These are phyloP conservation scores for Pycnomerus fuliginosus DNA, from an alignment of 2,888 invertebrate species.

Conservation along the genomic window DNA sequence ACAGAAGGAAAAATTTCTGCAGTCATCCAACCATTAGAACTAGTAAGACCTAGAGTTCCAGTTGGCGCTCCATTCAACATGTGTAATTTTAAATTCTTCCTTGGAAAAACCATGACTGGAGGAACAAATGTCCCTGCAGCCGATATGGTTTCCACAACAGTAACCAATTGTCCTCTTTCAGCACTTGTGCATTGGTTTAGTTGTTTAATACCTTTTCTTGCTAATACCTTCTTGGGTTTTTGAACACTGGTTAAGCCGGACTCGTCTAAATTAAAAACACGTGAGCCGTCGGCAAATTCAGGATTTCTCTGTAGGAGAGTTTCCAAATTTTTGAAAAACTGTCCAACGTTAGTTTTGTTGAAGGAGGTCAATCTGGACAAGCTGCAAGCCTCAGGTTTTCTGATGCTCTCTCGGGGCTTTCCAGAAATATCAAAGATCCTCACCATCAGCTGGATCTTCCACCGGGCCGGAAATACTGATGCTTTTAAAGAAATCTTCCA, in stretches of 20 bases:
- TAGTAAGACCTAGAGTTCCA: constrained; percentile 42
- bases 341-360: too few species aligned
- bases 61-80: constrained; percentile 43
- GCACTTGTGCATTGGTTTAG: constrained; percentile 41
- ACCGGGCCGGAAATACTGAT: too few species aligned
- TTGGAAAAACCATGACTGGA: constrained; percentile 44
- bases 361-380: too few species aligned
- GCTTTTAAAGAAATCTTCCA: too few species aligned
- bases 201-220: constrained; percentile 31
- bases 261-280: constrained; percentile 33
- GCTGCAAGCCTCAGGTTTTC: too few species aligned
- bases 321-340: too few species aligned
- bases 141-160: constrained; percentile 38
- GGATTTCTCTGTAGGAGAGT: not conserved
- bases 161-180: constrained; percentile 43
- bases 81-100: constrained; percentile 37
- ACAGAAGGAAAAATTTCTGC: constrained; percentile 39
- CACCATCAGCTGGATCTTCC: too few species aligned
- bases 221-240: constrained; percentile 28
- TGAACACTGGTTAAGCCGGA: constrained; percentile 31
- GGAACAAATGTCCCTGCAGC: constrained; percentile 32
- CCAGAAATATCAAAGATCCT: too few species aligned
- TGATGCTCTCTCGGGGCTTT: too few species aligned
- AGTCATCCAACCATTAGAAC: constrained; percentile 46
- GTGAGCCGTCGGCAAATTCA: constrained; percentile 13